Percentiles rank a stretch among this genome's conserved stretches.
Evolutionary conservation across 2,797 vertebrate species (phyloP).

Genomic region (Mormyrops boulengeri): DNA sequence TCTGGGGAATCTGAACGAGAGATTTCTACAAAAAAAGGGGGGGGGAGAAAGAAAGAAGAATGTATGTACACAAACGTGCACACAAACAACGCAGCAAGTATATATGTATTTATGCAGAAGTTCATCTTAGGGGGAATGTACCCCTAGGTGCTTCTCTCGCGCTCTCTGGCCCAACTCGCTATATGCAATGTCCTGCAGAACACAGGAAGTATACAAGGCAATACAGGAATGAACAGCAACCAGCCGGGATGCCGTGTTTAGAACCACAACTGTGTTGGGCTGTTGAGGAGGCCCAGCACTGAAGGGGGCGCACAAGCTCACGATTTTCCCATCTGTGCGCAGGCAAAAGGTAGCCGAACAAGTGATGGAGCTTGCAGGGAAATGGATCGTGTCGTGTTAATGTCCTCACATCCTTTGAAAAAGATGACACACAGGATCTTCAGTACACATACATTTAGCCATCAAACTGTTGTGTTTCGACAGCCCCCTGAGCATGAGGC

Average conservation of each 20-base stretch:
- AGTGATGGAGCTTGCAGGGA: not conserved
- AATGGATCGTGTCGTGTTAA: not conserved
- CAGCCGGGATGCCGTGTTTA: not conserved
- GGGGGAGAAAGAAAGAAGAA: slow-evolving; percentile 51
- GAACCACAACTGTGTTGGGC: not conserved
- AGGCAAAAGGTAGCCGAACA: not conserved
- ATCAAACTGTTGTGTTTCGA: not conserved
- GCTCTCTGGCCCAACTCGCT: not conserved
- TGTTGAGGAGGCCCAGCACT: not conserved
- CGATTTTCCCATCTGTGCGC: not conserved
- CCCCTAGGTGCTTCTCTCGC: not conserved
- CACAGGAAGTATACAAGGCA: not conserved
- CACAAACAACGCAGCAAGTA: slow-evolving; percentile 11
- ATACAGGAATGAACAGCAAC: not conserved
- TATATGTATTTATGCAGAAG: not conserved
- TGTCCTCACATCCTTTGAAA: not conserved
- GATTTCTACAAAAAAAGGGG: slow-evolving; percentile 87
- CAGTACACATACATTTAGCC: not conserved
- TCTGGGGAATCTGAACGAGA: slow-evolving; percentile 96
- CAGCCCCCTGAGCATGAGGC: not conserved
- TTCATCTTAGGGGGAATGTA: not conserved
- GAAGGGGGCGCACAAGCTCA: not conserved
- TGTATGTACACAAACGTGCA: slow-evolving; percentile 53
- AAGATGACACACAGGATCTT: not conserved
- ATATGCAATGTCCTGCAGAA: not conserved